These are phyloP conservation scores for Myiotriccus ornatus DNA, from an alignment of 2,797 vertebrate genomes.

Conservation along the genomic window DNA sequence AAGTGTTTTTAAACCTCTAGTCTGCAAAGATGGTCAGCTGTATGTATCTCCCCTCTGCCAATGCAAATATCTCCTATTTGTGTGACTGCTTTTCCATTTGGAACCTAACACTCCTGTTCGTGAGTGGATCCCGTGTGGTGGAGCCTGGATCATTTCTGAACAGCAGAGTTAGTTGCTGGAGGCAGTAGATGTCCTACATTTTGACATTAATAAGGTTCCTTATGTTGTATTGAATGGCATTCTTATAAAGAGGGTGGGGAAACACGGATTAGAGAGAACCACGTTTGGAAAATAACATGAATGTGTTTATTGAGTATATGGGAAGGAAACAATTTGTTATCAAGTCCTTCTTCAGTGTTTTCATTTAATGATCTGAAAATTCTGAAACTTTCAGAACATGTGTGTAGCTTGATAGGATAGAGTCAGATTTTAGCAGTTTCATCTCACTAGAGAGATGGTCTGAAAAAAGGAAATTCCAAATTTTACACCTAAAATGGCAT, in stretches of 20 bases:
- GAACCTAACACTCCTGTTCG: neutral
- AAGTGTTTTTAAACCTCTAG: neutral
- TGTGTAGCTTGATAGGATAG: too few relatives aligned
- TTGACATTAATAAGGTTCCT: neutral
- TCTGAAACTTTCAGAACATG: neutral
- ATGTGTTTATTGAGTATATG: neutral
- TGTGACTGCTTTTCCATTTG: neutral
- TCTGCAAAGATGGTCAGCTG: neutral
- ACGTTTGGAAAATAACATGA: neutral
- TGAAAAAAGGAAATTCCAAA: too few relatives aligned
- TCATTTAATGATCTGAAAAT: neutral
- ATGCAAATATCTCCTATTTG: neutral
- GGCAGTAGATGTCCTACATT: conserved; percentile 30
- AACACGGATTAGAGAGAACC: neutral
- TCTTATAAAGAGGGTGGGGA: neutral
- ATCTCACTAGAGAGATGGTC: too few relatives aligned
- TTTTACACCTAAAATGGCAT: too few relatives aligned
- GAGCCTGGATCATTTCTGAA: neutral
- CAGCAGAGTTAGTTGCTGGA: neutral
- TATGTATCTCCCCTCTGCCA: neutral
- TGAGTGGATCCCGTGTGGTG: neutral
- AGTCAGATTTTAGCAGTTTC: too few relatives aligned
- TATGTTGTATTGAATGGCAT: neutral
- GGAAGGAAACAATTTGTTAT: neutral
- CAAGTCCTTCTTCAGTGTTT: neutral